phyloP scores from a whole-genome alignment of 2,797 vertebrate species.

The Acanthiza pusilla region DNA sequence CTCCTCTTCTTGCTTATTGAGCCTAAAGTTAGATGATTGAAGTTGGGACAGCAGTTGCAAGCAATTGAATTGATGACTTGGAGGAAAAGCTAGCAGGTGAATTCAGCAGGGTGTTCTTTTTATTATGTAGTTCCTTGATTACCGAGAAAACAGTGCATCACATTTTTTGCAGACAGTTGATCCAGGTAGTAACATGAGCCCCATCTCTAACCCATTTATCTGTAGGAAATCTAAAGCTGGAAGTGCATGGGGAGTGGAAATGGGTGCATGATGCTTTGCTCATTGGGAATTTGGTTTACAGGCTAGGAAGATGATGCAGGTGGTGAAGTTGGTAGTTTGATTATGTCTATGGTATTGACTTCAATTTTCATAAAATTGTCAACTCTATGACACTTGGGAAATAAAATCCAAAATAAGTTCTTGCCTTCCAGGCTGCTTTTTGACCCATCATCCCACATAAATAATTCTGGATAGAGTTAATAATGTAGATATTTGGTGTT shows the following conservation, averaged over 20 bases:
- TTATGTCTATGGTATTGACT: neutral
- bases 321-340: neutral
- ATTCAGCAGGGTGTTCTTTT: conserved; percentile 23
- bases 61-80: conserved; percentile 31
- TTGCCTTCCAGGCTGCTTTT: neutral
- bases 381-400: neutral
- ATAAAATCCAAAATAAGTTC: neutral
- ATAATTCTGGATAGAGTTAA: neutral
- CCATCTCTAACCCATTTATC: neutral
- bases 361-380: neutral
- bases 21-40: neutral
- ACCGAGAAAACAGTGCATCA: neutral
- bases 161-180: neutral
- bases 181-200: accelerated
- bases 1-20: neutral
- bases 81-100: conserved; percentile 32
- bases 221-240: neutral
- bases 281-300: neutral
- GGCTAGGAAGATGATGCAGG: neutral
- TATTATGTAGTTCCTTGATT: neutral
- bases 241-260: neutral
- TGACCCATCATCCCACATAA: neutral
- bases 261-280: neutral
- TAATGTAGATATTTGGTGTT: neutral
- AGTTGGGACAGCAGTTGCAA: neutral